Base-by-base conservation (phyloP, 2,888 invertebrate species). In the Ormyrus pomaceus region DNA sequence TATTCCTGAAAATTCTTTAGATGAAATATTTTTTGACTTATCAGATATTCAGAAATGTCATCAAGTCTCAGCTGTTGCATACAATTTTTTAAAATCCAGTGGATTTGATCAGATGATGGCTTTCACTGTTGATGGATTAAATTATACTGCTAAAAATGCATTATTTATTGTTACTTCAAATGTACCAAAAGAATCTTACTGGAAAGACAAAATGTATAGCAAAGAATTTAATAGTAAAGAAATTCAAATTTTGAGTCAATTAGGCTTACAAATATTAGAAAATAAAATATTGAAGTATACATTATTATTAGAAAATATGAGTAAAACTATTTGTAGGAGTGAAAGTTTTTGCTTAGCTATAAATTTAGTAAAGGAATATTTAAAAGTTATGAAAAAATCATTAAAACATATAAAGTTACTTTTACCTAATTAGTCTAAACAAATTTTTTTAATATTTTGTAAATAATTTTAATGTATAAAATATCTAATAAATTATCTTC, bases 1-100 rank as follows among this genome's bases (percentile, higher is more conserved):
- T 85, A 89, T 95, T 81, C 92, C 94, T 0, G 87, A 91, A 6
- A 97, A 96, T 92, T 92, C 92, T 53, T 91, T 95, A 84, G 95
- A 96, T 89, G 93, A 91, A 88, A 92, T 96, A 71, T 91, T 92
- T 72, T 93, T 96, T 85, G 88, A 91, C 53, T 92, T 94, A 86
- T 91, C 91, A 58, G 92, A 93, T 85, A 88, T 95, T 56, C 88
- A 92, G 82, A 83, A 87, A 59, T 92, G 92, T 84, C 86, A 93
- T 1, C 86, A 87, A 58, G 70, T 88, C 58, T 86, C 91, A 45
- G 85, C 86, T 74, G 75, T 86, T n/a, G 87, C 94, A 87, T 93
- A 93, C 79, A 92, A 93, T 82, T 96, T 95, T 89, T 92, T 96
- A 73, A 91, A 91, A 80, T 93, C 92, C 75, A 94, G 95, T 87